Evolutionary conservation across 2,888 invertebrate genomes (phyloP).

Genomic region (Lissocephala sabroskyi): DNA sequence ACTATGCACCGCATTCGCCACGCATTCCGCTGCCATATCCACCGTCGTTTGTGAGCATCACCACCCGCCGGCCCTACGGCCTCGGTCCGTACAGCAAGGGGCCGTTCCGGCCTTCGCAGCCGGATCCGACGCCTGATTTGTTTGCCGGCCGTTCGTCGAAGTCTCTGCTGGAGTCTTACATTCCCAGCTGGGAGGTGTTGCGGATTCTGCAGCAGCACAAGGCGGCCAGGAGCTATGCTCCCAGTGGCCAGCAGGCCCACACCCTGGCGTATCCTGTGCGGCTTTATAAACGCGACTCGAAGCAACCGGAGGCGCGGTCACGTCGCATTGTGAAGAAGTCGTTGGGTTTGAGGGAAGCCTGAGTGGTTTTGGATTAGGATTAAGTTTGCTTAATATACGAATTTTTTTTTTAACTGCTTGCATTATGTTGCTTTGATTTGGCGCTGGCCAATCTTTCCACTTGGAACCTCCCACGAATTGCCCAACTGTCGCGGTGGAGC

Average conservation of each 20-base stretch:
- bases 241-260: conserved; percentile 38
- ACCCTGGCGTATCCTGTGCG: conserved; percentile 41
- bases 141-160: conserved; percentile 70
- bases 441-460: too few species aligned
- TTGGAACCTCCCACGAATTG: too few species aligned
- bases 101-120: conserved; percentile 43
- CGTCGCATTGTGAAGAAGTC: conserved; percentile 41
- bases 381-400: too few species aligned
- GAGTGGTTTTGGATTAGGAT: too few species aligned
- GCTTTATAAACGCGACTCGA: conserved; percentile 39
- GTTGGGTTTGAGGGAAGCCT: too few species aligned
- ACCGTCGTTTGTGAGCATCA: conserved; percentile 68
- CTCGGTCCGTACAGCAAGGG: conserved; percentile 19
- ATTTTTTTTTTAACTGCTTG: too few species aligned
- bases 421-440: too few species aligned
- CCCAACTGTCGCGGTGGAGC: too few species aligned
- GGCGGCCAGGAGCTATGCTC: conserved; percentile 7
- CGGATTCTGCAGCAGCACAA: conserved; percentile 52
- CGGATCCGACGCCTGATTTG: conserved; percentile 55
- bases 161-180: conserved; percentile 76
- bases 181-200: conserved; percentile 74
- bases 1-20: conserved; percentile 24
- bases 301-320: conserved; percentile 6
- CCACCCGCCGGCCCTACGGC: conserved; percentile 39
- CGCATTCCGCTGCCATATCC: conserved; percentile 62